Percentiles rank a stretch among this genome's conserved stretches.
These are phyloP conservation scores for Tyrannus savana DNA, from an alignment of 2,113 vertebrate genomes.

Conservation along the genomic window DNA sequence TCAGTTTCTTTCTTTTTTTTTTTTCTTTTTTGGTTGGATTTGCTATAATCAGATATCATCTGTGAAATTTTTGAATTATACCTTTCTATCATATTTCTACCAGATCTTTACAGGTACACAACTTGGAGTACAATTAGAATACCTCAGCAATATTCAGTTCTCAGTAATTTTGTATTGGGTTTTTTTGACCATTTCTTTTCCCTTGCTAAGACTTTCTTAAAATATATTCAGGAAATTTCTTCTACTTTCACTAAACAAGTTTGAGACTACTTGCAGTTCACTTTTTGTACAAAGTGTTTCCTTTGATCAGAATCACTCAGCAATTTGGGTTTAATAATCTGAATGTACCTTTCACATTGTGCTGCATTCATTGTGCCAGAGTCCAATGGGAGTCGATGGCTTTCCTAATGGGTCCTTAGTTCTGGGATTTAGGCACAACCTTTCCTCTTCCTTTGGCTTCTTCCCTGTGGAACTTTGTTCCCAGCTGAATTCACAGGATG, in stretches of 20 bases:
- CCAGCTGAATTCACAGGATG: neutral
- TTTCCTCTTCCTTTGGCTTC: neutral
- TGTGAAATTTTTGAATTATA: neutral
- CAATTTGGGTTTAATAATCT: neutral
- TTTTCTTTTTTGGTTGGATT: neutral
- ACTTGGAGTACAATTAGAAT: neutral
- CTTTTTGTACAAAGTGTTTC: neutral
- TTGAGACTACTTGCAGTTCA: neutral
- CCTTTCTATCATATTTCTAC: neutral
- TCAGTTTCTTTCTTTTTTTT: neutral
- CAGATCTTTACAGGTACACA: neutral
- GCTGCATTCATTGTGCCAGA: neutral
- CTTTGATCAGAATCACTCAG: neutral
- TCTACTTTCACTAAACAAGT: neutral
- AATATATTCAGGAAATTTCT: neutral
- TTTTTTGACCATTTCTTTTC: neutral
- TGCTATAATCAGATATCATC: neutral
- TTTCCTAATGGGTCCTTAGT: neutral
- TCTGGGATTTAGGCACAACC: neutral
- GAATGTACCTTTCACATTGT: neutral
- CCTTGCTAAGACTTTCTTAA: neutral
- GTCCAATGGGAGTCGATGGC: neutral
- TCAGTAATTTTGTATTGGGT: neutral
- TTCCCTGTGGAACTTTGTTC: neutral
- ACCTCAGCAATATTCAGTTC: neutral